Base-by-base conservation (phyloP, 2,113 vertebrate genomes). In the Chaetops frenatus region DNA sequence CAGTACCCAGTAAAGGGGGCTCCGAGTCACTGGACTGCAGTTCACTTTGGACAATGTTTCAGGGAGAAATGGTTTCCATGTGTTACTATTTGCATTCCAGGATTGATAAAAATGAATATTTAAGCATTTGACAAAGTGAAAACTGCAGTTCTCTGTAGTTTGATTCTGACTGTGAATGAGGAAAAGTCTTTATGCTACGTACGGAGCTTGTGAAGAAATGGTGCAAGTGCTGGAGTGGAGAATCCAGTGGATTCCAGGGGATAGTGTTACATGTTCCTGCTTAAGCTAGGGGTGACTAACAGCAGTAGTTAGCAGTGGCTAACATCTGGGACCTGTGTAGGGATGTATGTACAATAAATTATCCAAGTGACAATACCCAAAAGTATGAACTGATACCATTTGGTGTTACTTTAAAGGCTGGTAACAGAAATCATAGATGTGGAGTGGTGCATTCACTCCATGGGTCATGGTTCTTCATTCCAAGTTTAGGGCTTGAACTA, bases 41-140 rank as follows among this genome's bases (percentile, higher is more conserved):
- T 87, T 95, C 73, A 70, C 94, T 96, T 97, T 97, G 87, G 83
- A 80, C 50, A 91, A 45, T 96, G 90, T 92, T 96, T 82, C 53
- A 20, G 67, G 53, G 31, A 53, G 66, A 79, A 81, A 24, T 56
- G n/a, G 6, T 78, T 93, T 83, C 45, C 6, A 2, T 29, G 44
- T 8, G 4, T 80, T 64, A 22, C 1, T 18, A 29, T 42, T 66
- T 51, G 38, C 25, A 42, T 62, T 40, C 38, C 25, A 25, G 23
- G 56, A 20, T 65, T 77, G 74, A 73, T 90, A 54, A 86, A 76
- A 54, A 53, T 28, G 3, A 23, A 8, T n/a, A 14, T 35, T 21
- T 66, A 50, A 93, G 62, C 87, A 93, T 96, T 95, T 90, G 91
- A 65, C 95, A 95, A 91, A 96, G 95, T 95, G 92, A 53, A 93